These are phyloP conservation scores for Bombus difficillimus DNA, from an alignment of 1,140 invertebrate genomes.

Conservation along the genomic window DNA sequence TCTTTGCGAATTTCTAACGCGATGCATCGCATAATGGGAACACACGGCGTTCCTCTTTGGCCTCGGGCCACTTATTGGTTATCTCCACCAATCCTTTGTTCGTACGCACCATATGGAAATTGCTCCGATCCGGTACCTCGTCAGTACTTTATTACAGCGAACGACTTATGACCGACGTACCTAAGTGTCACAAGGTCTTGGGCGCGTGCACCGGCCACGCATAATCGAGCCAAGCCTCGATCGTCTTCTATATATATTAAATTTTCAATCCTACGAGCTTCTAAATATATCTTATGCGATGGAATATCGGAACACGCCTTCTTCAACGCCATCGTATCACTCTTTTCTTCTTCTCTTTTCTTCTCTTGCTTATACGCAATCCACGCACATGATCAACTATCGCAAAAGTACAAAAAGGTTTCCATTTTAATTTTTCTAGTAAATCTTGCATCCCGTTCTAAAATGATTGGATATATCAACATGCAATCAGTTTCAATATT, in stretches of 20 bases:
- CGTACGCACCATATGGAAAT: conserved; percentile 48
- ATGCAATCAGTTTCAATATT: not conserved
- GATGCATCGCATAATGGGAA: conserved; percentile 24
- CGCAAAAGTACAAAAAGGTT: not conserved
- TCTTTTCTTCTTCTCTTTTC: not conserved
- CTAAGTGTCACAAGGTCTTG: conserved; percentile 53
- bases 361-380: not conserved
- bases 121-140: conserved; percentile 12
- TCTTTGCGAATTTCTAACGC: conserved; percentile 11
- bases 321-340: not conserved
- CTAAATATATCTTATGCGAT: conserved; percentile 10
- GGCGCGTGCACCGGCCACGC: conserved; percentile 9
- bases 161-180: conserved; percentile 44
- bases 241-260: conserved; percentile 30
- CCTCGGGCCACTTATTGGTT: conserved; percentile 50
- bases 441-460: not conserved
- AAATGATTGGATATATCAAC: not conserved
- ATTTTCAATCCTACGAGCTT: not conserved
- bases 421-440: not conserved
- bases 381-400: not conserved
- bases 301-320: not conserved
- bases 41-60: conserved; percentile 18
- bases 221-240: conserved; percentile 46
- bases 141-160: conserved; percentile 45
- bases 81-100: conserved; percentile 43